These are phyloP conservation scores for Tigriopus californicus DNA, from an alignment of 2,888 invertebrate species.

Conservation along the genomic window DNA sequence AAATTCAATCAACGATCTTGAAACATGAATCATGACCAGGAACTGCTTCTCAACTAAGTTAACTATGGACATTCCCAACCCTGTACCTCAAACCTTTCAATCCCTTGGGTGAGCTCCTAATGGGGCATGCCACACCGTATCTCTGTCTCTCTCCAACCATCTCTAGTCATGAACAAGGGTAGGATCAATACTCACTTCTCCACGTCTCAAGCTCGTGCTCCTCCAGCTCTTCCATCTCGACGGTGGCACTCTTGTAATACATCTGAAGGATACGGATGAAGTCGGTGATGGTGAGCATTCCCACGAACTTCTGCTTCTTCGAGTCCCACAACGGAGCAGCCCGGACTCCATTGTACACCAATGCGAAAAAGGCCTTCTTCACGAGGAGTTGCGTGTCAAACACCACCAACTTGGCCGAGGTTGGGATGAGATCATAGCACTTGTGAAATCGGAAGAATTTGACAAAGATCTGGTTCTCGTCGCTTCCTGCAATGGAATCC, in stretches of 20 bases:
- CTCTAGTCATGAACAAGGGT: not conserved
- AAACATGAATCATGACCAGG: too few relatives aligned
- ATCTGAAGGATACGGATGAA: conserved; percentile 95
- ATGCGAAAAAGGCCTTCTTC: conserved; percentile 96
- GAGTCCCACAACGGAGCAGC: conserved; percentile 97
- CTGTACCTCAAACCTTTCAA: too few relatives aligned
- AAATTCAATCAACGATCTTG: too few relatives aligned
- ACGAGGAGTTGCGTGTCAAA: conserved; percentile 96
- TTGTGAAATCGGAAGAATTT: conserved; percentile 99
- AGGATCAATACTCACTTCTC: conserved; percentile 42
- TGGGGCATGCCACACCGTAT: too few relatives aligned
- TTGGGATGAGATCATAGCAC: conserved; percentile 98
- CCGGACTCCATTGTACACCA: conserved; percentile 94
- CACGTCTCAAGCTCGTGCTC: conserved; percentile 92
- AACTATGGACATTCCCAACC: too few relatives aligned
- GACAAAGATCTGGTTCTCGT: conserved; percentile 90
- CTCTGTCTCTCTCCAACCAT: too few relatives aligned
- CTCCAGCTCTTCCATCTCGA: conserved; percentile 86
- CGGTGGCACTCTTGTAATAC: conserved; percentile 80
- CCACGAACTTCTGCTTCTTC: conserved; percentile 72
- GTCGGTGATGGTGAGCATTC: conserved; percentile 97
- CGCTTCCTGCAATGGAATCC: conserved; percentile 57
- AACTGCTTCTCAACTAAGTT: too few relatives aligned
- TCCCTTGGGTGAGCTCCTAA: too few relatives aligned
- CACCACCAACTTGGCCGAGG: conserved; percentile 95